Evolutionary conservation across 2,797 vertebrate genomes (phyloP).

Genomic region (Decapterus maruadsi): DNA sequence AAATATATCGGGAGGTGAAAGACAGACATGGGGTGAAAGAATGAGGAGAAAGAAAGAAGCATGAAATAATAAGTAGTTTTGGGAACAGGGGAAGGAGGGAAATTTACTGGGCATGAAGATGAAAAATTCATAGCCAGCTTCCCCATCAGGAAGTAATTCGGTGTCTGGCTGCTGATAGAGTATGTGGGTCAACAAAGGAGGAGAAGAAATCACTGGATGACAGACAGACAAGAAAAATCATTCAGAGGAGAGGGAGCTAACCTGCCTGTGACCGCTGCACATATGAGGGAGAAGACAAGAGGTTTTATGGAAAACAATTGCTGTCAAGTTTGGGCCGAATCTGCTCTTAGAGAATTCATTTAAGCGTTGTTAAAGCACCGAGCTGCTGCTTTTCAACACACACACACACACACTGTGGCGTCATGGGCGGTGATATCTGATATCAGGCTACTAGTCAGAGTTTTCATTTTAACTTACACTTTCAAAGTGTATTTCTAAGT

Average conservation of each 20-base stretch:
- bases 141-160: constrained; percentile 69
- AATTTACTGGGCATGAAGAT: constrained; percentile 74
- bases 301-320: no score
- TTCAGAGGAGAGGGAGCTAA: constrained; percentile 12
- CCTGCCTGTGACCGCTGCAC: constrained; percentile 19
- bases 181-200: constrained; percentile 81
- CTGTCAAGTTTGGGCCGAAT: no score
- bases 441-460: no score
- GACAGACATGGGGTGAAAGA: constrained; percentile 22
- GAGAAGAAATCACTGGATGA: constrained; percentile 34
- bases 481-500: no score
- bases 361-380: no score
- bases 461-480: no score
- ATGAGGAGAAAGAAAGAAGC: constrained; percentile 43
- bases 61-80: constrained; percentile 81
- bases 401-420: no score
- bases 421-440: no score
- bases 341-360: no score
- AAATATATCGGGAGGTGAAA: constrained; percentile 34
- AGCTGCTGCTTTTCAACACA: no score
- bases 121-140: constrained; percentile 82
- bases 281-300: background rate
- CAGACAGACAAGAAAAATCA: constrained; percentile 29
- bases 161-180: constrained; percentile 67
- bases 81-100: constrained; percentile 46